Evolutionary conservation across 2,888 invertebrate species (phyloP).

Genomic region (Chrysodeixis includens): DNA sequence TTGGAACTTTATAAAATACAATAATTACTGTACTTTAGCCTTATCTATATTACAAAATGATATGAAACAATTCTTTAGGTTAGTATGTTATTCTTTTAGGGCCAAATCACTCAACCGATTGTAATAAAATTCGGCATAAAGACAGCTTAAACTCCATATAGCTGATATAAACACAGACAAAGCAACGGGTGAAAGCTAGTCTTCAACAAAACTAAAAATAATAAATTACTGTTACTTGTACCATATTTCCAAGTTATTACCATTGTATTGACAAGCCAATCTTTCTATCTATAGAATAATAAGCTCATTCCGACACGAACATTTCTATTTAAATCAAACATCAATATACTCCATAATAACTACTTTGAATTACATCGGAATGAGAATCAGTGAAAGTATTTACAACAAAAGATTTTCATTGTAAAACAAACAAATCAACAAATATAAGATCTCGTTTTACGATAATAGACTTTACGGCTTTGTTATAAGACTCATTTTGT

Average conservation of each 20-base stretch:
- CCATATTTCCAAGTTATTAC: background rate
- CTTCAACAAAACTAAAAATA: too few relatives aligned
- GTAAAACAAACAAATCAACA: slow-evolving; percentile 14
- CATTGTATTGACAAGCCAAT: background rate
- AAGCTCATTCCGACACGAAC: slow-evolving; percentile 1
- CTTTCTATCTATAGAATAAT: background rate
- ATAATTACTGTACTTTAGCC: too few relatives aligned
- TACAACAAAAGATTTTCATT: slow-evolving; percentile 14
- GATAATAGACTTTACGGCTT: background rate
- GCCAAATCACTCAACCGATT: too few relatives aligned
- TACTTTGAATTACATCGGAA: background rate
- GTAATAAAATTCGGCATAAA: too few relatives aligned
- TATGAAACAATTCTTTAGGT: too few relatives aligned
- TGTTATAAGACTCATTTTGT: background rate
- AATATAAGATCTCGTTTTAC: background rate
- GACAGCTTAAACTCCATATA: too few relatives aligned
- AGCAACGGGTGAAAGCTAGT: too few relatives aligned
- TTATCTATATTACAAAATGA: too few relatives aligned
- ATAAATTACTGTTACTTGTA: too few relatives aligned
- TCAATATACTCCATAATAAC: slow-evolving; percentile 1
- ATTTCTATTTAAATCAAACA: background rate
- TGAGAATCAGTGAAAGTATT: slow-evolving; percentile 39
- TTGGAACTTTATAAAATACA: background rate
- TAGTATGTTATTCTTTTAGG: too few relatives aligned
- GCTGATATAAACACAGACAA: too few relatives aligned